Percentiles rank a stretch among this genome's conserved stretches.
Evolutionary conservation across 2,797 vertebrate genomes (phyloP).

Genomic region (Melanotaenia pygmaea): DNA sequence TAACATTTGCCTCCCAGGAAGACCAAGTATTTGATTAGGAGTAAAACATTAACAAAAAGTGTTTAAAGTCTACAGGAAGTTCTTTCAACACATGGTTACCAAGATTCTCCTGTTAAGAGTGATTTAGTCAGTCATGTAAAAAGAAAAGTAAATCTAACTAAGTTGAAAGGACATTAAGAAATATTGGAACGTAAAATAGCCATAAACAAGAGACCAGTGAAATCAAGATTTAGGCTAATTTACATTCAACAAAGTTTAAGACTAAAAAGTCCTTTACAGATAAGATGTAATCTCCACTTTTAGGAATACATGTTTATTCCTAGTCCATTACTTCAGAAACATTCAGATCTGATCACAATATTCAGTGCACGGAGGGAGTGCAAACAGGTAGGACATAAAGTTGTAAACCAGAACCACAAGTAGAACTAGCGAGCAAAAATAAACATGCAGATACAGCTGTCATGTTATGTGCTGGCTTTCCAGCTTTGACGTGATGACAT

Average conservation of each 20-base stretch:
- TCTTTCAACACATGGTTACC: slow-evolving; percentile 17
- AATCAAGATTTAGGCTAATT: slow-evolving; percentile 11
- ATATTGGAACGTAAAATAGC: background rate
- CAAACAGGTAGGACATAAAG: background rate
- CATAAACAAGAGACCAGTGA: background rate
- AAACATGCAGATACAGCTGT: no score
- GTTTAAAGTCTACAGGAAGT: slow-evolving; percentile 76
- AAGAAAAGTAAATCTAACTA: slow-evolving; percentile 3
- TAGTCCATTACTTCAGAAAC: slow-evolving; percentile 7
- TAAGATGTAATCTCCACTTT: background rate
- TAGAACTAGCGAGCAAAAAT: no score
- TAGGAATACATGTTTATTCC: slow-evolving; percentile 34
- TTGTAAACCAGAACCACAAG: background rate
- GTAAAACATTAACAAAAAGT: slow-evolving; percentile 82
- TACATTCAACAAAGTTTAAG: slow-evolving; percentile 29
- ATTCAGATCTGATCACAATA: background rate
- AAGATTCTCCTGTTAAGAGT: slow-evolving; percentile 21
- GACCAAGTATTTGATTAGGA: slow-evolving; percentile 71
- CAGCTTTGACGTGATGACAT: background rate
- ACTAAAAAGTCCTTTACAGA: slow-evolving; percentile 36
- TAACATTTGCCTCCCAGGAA: slow-evolving; percentile 48
- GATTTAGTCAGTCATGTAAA: slow-evolving; percentile 37
- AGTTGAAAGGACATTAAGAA: slow-evolving; percentile 15
- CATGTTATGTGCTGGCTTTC: background rate
- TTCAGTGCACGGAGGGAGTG: background rate